Base-by-base conservation (phyloP, 1,140 invertebrate genomes). In the Platorchestia sp. region DNA sequence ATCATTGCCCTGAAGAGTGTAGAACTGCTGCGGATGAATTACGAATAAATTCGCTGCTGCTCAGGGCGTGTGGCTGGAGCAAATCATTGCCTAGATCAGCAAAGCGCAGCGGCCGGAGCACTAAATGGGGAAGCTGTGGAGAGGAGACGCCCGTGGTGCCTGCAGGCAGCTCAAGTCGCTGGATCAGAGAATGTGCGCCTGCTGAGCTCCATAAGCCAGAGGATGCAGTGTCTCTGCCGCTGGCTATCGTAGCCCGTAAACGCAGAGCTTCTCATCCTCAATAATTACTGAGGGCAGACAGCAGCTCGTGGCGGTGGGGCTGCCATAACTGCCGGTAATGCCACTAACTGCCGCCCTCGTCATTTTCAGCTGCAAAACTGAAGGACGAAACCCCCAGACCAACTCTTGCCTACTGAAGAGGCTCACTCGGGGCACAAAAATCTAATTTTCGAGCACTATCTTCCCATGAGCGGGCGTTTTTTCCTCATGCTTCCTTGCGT, bases 141-240 rank as follows among this genome's bases (percentile, higher is more conserved):
- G 59, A 75, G 27, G 36, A 75, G 59, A 36, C 14, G 14, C 14
- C 36, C 87, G 87, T 42, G 87, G 42, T 89, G 87, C n/a, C 87
- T 14, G 87, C 27, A 44, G 27, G 87, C 87, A 89, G 87, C 40
- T 93, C 36, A 47, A 93, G 91, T 45, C 91, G 43, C 10, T n/a
- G 91, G 91, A 93, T 93, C 47, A 93, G 91, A 47, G 40, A 44
- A 45, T 42, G 45, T 40, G 91, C 91, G 45, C 44, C 91, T 93
- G 43, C 44, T 40, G 45, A 93, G 91, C 91, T 47, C 44, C 40
- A 41, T 93, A 93, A 93, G 91, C 91, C 91, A 47, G 43, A 10
- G 91, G 91, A 93, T 93, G 45, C 91, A 93, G n/a, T 93, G 91
- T 47, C 91, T 93, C 91, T 45, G 91, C 91, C 91, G 10, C 91